Evolutionary conservation across 1,140 invertebrate species (phyloP), one percentile per base, ranked within the genome.

Genomic region (Agrilus planipennis): DNA sequence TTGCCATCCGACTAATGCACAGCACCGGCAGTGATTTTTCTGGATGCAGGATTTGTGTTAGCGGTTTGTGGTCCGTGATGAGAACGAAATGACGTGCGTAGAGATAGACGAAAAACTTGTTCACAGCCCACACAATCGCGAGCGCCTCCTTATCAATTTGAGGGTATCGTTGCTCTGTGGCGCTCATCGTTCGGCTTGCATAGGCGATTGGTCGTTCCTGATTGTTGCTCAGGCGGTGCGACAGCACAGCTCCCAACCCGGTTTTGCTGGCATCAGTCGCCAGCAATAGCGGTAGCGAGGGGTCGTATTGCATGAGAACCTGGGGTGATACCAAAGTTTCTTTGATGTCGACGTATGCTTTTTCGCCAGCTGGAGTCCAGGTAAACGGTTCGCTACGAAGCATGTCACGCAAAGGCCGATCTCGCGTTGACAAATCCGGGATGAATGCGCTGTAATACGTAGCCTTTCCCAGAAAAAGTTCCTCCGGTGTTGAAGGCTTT

Each of bases 111-210:
- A 64, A 56, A 49, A 68, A 62, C 39, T 56, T 58, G 25, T 56
- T 43, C 1, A 61, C 49, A 9, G 47, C 63, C 48, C 51, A 70
- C 4, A 69, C 55, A 15, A 72, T 60, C 2, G 61, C 63, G 10
- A 71, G 42, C 0, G 61, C 65, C 45, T 75, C 65, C 40, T 62
- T 67, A 30, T 71, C 62, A 9, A 71, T 63, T 43, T 71, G 62
- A 1, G 55, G 45, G 41, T 70, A 72, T 22, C 62, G 57, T 22
- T 44, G 40, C 38, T 71, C 61, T 2, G 56, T 47, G 1, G 40
- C 20, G 11, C 35, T 46, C 3, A 70, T 50, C 2, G 58, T 48
- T 22, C 62, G 50, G 16, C 63, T 67, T 0, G 52, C 53, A 36
- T 51, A 63, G 6, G 48, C 51, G 39, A 57, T 50, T 7, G 48